phyloP scores from a whole-genome alignment of 2,113 vertebrate species.

The Carollia perspicillata region DNA sequence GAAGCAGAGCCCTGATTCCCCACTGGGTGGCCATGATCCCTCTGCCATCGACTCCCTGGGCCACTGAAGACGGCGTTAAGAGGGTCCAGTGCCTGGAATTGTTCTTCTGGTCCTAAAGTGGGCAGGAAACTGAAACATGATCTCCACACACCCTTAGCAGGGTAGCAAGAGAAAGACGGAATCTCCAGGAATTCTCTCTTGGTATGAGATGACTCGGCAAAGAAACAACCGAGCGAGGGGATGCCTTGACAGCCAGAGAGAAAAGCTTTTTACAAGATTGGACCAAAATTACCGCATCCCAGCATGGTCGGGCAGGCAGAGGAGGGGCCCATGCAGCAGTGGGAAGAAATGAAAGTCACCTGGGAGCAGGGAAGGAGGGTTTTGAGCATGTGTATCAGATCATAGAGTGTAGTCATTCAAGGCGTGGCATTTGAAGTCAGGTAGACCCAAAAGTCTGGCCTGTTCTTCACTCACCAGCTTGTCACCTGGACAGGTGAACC shows the following conservation, averaged over 20 bases:
- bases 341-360: neutral
- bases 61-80: conserved; percentile 7
- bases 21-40: conserved; percentile 53
- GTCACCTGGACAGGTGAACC: neutral
- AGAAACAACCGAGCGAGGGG: neutral
- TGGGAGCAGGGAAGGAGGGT: neutral
- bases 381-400: neutral
- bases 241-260: neutral
- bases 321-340: neutral
- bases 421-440: neutral
- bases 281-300: neutral
- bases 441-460: neutral
- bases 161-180: neutral
- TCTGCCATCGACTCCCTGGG: conserved; percentile 37
- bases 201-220: neutral
- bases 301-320: neutral
- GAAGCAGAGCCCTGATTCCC: conserved; percentile 47
- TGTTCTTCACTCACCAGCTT: neutral
- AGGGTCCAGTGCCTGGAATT: neutral
- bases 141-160: neutral
- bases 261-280: neutral
- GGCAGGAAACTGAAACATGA: neutral
- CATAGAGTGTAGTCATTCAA: neutral
- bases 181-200: neutral
- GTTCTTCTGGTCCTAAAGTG: neutral